Percentiles rank a stretch among this genome's conserved stretches.
Conservation (phyloP, 2,797 vertebrate species). For the Melanotaenia pygmaea region DNA sequence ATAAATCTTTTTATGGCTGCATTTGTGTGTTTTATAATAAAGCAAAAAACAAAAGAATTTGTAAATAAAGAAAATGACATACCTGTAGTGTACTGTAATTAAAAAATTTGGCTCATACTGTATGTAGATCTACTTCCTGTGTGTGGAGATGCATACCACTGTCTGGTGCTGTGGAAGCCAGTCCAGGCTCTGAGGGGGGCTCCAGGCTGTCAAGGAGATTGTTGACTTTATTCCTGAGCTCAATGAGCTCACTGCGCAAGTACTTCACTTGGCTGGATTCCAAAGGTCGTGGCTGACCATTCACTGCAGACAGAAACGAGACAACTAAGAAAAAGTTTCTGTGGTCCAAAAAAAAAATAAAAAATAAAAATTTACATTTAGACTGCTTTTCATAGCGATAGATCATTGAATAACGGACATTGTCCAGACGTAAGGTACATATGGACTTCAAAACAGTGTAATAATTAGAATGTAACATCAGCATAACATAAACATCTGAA, state of each 20-base stretch:
- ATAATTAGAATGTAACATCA: background rate
- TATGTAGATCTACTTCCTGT: background rate
- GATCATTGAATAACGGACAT: background rate
- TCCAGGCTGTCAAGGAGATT: constrained; percentile 95
- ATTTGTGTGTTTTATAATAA: too few relatives aligned
- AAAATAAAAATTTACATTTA: background rate
- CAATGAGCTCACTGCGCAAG: constrained; percentile 95
- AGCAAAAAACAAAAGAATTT: too few relatives aligned
- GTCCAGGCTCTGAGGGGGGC: constrained; percentile 90
- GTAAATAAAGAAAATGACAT: background rate
- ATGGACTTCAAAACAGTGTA: background rate
- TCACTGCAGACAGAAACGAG: constrained; percentile 82
- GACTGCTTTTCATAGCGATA: background rate
- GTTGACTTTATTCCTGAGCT: constrained; percentile 99
- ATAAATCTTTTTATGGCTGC: too few relatives aligned
- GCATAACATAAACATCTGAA: background rate
- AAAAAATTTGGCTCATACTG: background rate
- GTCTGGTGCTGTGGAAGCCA: constrained; percentile 86
- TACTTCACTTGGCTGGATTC: constrained; percentile 99
- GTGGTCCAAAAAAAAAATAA: background rate
- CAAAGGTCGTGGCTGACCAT: constrained; percentile 95
- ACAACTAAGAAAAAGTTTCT: background rate
- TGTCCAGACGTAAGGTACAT: background rate
- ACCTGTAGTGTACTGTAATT: too few relatives aligned
- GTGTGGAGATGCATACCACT: constrained; percentile 81